Percentiles rank a stretch among this genome's conserved stretches.
Evolutionary conservation across 1,140 invertebrate species (phyloP).

Genomic region (Trypoxylus dichotomus): DNA sequence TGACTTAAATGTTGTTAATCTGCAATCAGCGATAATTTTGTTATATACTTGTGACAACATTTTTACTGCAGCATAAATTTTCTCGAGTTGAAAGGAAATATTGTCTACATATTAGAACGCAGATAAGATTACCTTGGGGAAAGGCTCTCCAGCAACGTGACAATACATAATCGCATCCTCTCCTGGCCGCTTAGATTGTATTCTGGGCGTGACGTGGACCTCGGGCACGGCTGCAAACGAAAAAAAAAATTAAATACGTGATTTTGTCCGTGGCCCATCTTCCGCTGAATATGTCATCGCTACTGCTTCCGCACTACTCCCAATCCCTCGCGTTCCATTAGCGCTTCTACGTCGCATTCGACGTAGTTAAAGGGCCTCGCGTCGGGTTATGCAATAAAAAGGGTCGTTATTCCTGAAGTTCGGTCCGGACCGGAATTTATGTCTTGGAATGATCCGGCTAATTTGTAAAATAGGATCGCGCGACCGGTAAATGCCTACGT

Average conservation of each 20-base stretch:
- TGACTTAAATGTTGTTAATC: too few species aligned
- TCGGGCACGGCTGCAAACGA: slow-evolving; percentile 63
- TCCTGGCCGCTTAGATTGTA: slow-evolving; percentile 67
- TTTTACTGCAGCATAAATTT: too few species aligned
- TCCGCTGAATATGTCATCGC: not conserved
- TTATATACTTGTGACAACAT: too few species aligned
- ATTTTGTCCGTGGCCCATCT: not conserved
- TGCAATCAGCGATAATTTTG: too few species aligned
- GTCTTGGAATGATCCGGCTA: slow-evolving; percentile 15
- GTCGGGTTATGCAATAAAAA: slow-evolving; percentile 19
- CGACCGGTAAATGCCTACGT: slow-evolving; percentile 13
- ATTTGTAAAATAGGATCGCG: slow-evolving; percentile 22
- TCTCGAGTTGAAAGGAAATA: too few species aligned
- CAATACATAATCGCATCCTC: slow-evolving; percentile 71
- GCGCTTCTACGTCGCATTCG: not conserved
- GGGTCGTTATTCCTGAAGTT: not conserved
- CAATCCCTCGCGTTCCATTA: not conserved
- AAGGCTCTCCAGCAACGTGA: slow-evolving; percentile 71
- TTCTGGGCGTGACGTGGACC: slow-evolving; percentile 68
- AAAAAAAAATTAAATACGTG: slow-evolving; percentile 24
- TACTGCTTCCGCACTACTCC: not conserved
- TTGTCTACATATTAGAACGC: too few species aligned
- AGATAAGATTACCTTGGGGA: slow-evolving; percentile 57
- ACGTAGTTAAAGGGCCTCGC: not conserved
- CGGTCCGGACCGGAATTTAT: slow-evolving; percentile 8